phyloP scores from a whole-genome alignment of 2,888 invertebrate species.

The Lumbricus terrestris region DNA sequence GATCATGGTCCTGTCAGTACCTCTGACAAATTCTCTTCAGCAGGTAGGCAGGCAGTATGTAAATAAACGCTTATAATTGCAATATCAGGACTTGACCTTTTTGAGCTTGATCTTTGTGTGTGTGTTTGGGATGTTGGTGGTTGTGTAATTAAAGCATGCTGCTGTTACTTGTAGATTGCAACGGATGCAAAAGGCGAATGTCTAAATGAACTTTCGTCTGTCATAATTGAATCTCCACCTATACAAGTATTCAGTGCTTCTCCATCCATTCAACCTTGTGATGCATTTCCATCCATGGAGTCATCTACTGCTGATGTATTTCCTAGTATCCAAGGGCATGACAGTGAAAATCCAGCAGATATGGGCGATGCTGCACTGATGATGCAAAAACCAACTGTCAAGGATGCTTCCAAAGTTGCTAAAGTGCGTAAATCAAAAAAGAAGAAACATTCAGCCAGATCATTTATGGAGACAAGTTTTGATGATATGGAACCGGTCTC shows the following conservation, averaged over 20 bases:
- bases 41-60: not conserved
- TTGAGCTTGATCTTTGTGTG: not conserved
- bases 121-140: not conserved
- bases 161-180: not conserved
- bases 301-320: not conserved
- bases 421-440: not conserved
- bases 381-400: not conserved
- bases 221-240: not conserved
- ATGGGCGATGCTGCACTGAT: not conserved
- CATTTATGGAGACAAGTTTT: not conserved
- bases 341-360: not conserved
- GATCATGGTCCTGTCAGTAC: not conserved
- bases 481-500: slow-evolving; percentile 8
- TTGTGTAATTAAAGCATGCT: not conserved
- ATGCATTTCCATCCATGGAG: not conserved
- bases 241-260: not conserved
- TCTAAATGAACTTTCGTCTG: no score
- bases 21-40: not conserved
- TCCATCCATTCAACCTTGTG: not conserved
- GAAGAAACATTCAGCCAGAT: not conserved
- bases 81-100: not conserved
- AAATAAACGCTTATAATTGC: not conserved
- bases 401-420: not conserved
- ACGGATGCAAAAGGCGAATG: not conserved
- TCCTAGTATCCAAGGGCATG: not conserved